Percentiles rank a stretch among this genome's conserved stretches.
Conservation (phyloP, 2,888 invertebrate species). For the Dynastes hyllus region DNA sequence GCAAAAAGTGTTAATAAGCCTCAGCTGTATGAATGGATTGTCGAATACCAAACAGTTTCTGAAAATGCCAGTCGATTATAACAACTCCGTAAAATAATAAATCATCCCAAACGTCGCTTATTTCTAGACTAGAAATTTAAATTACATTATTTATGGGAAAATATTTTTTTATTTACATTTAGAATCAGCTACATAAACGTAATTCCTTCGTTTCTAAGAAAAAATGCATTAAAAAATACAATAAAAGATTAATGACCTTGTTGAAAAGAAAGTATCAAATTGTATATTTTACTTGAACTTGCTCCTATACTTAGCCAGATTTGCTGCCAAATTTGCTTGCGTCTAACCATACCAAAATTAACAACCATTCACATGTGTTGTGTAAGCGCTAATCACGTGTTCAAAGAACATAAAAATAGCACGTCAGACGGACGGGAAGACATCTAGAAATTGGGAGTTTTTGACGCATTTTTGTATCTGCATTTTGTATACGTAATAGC, state of each 20-base stretch:
- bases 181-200: too few species aligned
- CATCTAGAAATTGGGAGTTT: conserved; percentile 5
- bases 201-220: too few species aligned
- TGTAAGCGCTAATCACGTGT: conserved; percentile 39
- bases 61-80: too few species aligned
- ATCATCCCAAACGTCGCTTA: too few species aligned
- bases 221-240: background rate
- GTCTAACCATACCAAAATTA: conserved; percentile 40
- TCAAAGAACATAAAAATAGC: conserved; percentile 30
- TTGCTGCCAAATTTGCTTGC: conserved; percentile 40
- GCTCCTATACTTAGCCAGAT: conserved; percentile 8
- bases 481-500: conserved; percentile 2
- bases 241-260: conserved; percentile 21
- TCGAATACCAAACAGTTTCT: too few species aligned
- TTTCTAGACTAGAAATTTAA: too few species aligned
- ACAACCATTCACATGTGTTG: conserved; percentile 30
- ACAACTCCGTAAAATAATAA: too few species aligned
- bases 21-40: too few species aligned
- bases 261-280: conserved; percentile 31
- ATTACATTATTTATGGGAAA: too few species aligned
- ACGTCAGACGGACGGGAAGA: background rate
- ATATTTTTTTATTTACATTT: too few species aligned
- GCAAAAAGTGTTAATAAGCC: too few species aligned
- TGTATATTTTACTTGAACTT: conserved; percentile 22
- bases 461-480: conserved; percentile 25